These are phyloP conservation scores for Eugnorisma glareosa DNA, from an alignment of 2,888 invertebrate species.

Conservation along the genomic window DNA sequence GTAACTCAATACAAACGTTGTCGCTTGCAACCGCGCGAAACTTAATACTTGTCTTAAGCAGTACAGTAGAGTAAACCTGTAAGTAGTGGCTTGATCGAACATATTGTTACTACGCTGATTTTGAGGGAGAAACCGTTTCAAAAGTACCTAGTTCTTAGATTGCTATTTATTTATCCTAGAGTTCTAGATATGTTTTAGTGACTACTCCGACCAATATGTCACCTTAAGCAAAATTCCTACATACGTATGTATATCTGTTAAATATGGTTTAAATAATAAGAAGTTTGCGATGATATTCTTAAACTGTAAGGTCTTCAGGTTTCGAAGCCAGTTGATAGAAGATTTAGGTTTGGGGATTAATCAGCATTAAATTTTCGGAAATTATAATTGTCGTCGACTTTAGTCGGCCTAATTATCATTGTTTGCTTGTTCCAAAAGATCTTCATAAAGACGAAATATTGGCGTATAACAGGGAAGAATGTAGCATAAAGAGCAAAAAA, in stretches of 20 bases:
- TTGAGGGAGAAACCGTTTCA: constrained; percentile 5
- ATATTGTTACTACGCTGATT: constrained; percentile 7
- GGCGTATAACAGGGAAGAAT: not conserved
- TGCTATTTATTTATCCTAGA: too few relatives aligned
- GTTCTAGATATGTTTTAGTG: not conserved
- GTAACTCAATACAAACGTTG: constrained; percentile 58
- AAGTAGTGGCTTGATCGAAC: constrained; percentile 26
- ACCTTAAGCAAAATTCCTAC: not conserved
- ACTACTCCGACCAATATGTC: not conserved
- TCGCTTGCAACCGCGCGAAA: constrained; percentile 55
- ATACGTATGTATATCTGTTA: not conserved
- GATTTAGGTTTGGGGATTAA: not conserved
- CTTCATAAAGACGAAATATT: not conserved
- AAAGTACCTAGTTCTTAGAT: not conserved
- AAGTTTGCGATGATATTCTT: not conserved
- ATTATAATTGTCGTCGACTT: not conserved
- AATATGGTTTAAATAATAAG: not conserved
- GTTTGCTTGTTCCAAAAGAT: not conserved
- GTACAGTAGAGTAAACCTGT: constrained; percentile 36
- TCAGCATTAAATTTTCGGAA: not conserved
- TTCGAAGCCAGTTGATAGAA: not conserved
- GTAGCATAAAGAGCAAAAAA: not conserved
- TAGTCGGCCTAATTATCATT: not conserved
- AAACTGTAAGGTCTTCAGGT: not conserved
- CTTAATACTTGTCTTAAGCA: constrained; percentile 29